A percentile compares a stretch with the other conserved stretches of the same genome.
Evolutionary conservation across 2,113 vertebrate genomes (phyloP).

Genomic region (Vulpes lagopus): DNA sequence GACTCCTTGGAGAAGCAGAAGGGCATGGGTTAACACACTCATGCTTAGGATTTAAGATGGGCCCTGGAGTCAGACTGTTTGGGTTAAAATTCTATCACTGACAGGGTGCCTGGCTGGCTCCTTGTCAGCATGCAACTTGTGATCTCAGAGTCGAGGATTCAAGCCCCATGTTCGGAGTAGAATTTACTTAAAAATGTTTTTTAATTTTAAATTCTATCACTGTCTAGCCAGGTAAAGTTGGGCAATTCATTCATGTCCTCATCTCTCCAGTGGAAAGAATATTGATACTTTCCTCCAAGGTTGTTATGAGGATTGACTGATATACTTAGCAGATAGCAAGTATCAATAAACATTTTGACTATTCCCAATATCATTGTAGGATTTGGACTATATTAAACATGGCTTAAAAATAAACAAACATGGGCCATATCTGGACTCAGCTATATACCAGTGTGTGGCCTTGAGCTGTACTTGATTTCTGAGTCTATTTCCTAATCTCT

Average conservation of each 20-base stretch:
- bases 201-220: not conserved
- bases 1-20: not conserved
- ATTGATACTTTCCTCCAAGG: not conserved
- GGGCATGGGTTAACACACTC: not conserved
- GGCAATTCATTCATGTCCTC: not conserved
- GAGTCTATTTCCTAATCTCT: slow-evolving; percentile 19
- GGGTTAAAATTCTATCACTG: not conserved
- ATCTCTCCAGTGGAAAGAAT: not conserved
- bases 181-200: not conserved
- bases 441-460: not conserved
- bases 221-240: not conserved
- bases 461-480: slow-evolving; percentile 25
- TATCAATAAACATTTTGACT: not conserved
- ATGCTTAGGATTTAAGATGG: slow-evolving; percentile 5
- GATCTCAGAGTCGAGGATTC: not conserved
- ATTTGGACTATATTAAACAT: not conserved
- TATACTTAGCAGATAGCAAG: not conserved
- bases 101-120: not conserved
- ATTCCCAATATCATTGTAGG: not conserved
- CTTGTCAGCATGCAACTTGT: not conserved
- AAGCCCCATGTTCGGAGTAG: not conserved
- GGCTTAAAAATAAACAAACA: not conserved
- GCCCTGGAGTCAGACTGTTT: not conserved
- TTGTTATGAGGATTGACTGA: not conserved
- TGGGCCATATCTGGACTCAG: not conserved